Percentiles rank a stretch among this genome's conserved stretches.
phyloP scores from a whole-genome alignment of 2,797 vertebrate genomes.

The Crocodylus rhombifer region DNA sequence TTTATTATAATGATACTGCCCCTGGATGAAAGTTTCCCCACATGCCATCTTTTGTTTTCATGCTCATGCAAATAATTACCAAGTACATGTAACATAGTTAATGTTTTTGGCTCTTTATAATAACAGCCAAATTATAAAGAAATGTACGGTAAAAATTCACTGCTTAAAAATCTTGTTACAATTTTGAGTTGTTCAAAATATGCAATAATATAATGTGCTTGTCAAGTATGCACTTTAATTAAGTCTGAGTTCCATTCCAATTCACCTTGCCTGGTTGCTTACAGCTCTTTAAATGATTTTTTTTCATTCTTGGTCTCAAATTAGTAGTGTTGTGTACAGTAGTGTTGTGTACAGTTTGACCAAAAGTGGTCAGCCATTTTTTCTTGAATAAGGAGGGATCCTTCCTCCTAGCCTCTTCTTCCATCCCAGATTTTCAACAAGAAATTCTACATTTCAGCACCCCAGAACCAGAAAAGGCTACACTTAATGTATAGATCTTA shows the following conservation, averaged over 20 bases:
- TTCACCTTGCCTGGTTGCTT: not conserved
- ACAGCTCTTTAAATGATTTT: not conserved
- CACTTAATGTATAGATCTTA: not conserved
- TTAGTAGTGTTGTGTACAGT: not conserved
- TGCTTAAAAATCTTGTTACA: not conserved
- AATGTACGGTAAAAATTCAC: not conserved
- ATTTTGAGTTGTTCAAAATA: not conserved
- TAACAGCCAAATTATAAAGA: too few relatives aligned
- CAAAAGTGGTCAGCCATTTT: not conserved
- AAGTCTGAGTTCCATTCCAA: not conserved
- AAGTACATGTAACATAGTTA: not conserved
- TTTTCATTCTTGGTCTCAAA: not conserved
- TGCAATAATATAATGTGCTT: not conserved
- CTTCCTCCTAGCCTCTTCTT: not conserved
- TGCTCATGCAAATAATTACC: not conserved
- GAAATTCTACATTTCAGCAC: not conserved
- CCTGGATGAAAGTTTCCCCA: not conserved
- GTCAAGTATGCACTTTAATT: not conserved
- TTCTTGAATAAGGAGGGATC: not conserved
- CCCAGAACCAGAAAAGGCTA: not conserved
- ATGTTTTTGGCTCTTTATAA: not conserved
- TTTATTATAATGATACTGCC: not conserved
- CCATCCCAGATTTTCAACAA: not conserved
- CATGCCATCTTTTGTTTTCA: not conserved
- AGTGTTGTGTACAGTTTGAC: not conserved